Evolutionary conservation across 2,797 vertebrate species (phyloP), one percentile per base, ranked within the genome.

Genomic region (Intellagama lesueurii): DNA sequence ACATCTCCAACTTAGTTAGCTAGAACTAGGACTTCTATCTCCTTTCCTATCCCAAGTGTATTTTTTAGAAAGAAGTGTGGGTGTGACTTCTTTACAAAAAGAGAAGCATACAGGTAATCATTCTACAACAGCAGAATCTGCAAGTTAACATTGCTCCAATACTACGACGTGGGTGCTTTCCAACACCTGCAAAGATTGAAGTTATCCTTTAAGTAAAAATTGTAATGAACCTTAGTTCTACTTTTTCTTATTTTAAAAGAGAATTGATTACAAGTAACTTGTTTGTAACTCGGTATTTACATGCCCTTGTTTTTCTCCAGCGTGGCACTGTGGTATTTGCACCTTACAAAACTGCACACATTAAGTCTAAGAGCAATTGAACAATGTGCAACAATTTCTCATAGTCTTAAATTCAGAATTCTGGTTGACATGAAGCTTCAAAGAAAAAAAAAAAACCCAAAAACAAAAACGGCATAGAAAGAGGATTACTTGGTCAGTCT

Each of bases 321-420:
- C 72, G 79, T 1, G 68, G 90, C 73, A 69, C 91, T 91, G 91
- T 12, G 85, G 81, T 89, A 85, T 92, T 94, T 92, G 0, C 87
- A 86, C 91, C 28, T 78, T 94, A 88, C 60, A 93, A 87, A 91
- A 95, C 94, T 94, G 16, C 88, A 94, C 90, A 64, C 17, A 64
- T 87, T 95, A 0, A 40, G 24, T 89, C 92, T 92, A 80, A 85
- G 82, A 93, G 86, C 92, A 94, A 89, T 88, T 93, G 90, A 93
- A 40, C 90, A 90, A 92, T 91, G 0, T 83, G 94, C 84, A 93
- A 7, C 88, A 91, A 92, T 40, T 76, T 3, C 68, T 91, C 91
- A 87, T 40, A 89, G 60, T 64, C 60, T n/a, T 19, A 64, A 64
- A 89, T 86, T 69, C 89, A 90, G 91, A 91, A 92, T 90, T 66